phyloP scores from a whole-genome alignment of 2,113 vertebrate species.

The human (Homo sapiens) region GRCh38 chr11:107582501-107583000 shows the following conservation, averaged over 20 bases:
- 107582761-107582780: neutral
- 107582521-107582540: constrained; percentile 3
- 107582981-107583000: neutral
- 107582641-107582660: constrained; percentile 1
- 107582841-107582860: neutral
- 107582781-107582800: neutral
- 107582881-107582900: neutral
- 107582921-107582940: neutral
- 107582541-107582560: neutral
- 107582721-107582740: neutral
- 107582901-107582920: neutral
- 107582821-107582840: neutral
- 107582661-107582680: neutral
- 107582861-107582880: neutral
- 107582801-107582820: neutral
- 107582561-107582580: neutral
- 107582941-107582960: neutral
- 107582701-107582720: neutral
- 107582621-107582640: constrained; percentile 23
- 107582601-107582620: neutral
- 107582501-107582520: neutral
- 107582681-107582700: neutral
- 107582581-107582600: neutral
- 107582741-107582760: neutral
- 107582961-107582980: neutral